Base-by-base conservation (phyloP, 2,113 vertebrate genomes). In the Crypturellus undulatus region DNA sequence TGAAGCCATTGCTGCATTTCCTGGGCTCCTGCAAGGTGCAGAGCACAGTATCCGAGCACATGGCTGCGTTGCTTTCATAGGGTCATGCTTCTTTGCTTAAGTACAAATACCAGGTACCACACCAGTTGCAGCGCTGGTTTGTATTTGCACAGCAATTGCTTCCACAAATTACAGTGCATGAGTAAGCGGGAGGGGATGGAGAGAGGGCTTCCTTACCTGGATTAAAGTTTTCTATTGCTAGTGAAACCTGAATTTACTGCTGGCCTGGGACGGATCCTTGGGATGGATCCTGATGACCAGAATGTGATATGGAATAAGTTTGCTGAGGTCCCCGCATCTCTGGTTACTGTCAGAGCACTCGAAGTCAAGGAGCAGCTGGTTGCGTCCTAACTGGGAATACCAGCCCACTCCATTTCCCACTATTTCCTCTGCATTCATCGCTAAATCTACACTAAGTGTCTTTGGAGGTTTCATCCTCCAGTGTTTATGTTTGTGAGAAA, bases 141-240 rank as follows among this genome's bases (percentile, higher is more conserved):
- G 12, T 67, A 60, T 87, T 84, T 79, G 28, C 43, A 59, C 0
- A 0, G 60, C 75, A 72, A 83, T 77, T 88, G 58, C 26, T 45
- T 81, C 67, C 75, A 36, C n/a, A 77, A 84, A 93, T 86, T 92
- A 78, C 36, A 56, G 47, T 32, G 22, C 68, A 20, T 67, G 34
- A 77, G 6, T 67, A 84, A 80, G 67, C 28, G 75, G 59, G 92
- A 91, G 10, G 15, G 42, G 28, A 59, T 40, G 24, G 26, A 69
- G 58, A 90, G 34, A 83, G 18, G 9, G 47, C 24, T 87, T 30
- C 40, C 26, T 79, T 20, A 52, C 26, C 1, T 1, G 15, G 11
- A 45, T 51, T 69, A 38, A 59, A 71, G 4, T 51, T 60, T 84
- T 75, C 21, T n/a, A 4, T 58, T 70, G 64, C 16, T 36, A 70